A percentile compares a stretch with the other conserved stretches of the same genome.
Evolutionary conservation across 1,140 invertebrate species (phyloP).

Genomic region (Pseudomyrmex cubaensis): DNA sequence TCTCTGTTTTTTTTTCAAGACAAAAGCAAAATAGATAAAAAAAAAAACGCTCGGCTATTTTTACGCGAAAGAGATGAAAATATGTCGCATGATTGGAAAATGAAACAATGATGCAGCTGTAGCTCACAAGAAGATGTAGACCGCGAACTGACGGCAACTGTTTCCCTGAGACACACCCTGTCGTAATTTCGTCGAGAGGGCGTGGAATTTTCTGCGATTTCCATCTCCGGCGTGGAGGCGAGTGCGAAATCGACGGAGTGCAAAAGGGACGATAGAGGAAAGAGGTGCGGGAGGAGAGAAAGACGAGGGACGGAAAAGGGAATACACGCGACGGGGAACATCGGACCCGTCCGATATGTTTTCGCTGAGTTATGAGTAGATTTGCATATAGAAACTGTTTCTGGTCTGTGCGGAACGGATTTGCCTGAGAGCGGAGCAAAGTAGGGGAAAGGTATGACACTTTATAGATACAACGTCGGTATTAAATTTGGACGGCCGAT

Average conservation of each 20-base stretch:
- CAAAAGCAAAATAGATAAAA: neutral
- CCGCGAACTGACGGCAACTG: conserved; percentile 12
- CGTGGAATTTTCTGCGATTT: conserved; percentile 53
- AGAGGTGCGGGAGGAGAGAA: neutral
- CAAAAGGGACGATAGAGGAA: conserved; percentile 4
- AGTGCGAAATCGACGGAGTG: conserved; percentile 39
- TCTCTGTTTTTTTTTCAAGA: neutral
- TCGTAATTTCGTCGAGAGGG: conserved; percentile 37
- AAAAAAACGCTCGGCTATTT: conserved; percentile 2
- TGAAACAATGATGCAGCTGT: conserved; percentile 3
- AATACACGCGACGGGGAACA: conserved; percentile 31
- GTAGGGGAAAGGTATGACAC: conserved; percentile 74
- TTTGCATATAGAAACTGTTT: conserved; percentile 80
- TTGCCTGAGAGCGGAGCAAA: conserved; percentile 70
- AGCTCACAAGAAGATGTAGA: conserved; percentile 37
- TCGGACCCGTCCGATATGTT: conserved; percentile 70
- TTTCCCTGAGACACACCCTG: conserved; percentile 15
- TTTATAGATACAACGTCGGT: conserved; percentile 63
- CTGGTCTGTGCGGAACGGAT: conserved; percentile 71
- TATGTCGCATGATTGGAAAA: conserved; percentile 6
- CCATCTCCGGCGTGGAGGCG: conserved; percentile 47
- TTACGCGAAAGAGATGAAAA: conserved; percentile 3
- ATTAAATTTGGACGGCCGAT: conserved; percentile 76
- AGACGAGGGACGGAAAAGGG: conserved; percentile 11
- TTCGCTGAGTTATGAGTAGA: conserved; percentile 78